Base-by-base conservation (phyloP, 2,113 vertebrate genomes). In the Centropus unirufus region DNA sequence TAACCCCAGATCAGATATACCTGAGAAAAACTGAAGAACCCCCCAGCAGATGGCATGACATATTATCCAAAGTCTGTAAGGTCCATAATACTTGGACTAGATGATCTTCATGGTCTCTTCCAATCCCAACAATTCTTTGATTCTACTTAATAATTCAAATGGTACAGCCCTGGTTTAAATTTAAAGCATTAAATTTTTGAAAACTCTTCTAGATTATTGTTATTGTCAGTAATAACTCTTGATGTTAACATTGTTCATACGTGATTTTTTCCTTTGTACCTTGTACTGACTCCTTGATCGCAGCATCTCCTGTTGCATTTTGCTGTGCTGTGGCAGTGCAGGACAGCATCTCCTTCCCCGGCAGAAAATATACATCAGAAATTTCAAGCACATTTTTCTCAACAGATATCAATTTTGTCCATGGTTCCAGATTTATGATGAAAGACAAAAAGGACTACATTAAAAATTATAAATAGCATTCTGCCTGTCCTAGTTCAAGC, bases 401-500 rank as follows among this genome's bases (percentile, higher is more conserved):
- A 94, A 84, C 66, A 86, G 75, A 30, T 83, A 80, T 67, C 70
- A 79, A 11, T 95, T 91, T 93, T 90, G 49, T 63, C 62, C 68
- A 32, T 68, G 93, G 92, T 57, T 96, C 92, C 84, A 94, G 51
- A 95, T 95, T 91, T 67, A 86, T 36, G 70, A 76, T 95, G 91
- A 95, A 95, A 96, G 91, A 83, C 85, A 74, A 88, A 91, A 91
- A 94, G 94, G 79, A 90, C 93, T 92, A 73, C 90, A 90, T 91
- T 90, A 85, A 67, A 83, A 77, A 80, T 87, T 96, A 97, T 95
- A 88, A 96, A 97, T 96, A 96, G 94, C 75, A 11, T 80, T 92
- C 82, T 83, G 82, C 63, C 75, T 95, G 95, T 97, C 93, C 95
- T 97, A 97, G 94, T 97, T 97, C 94, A 97, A 83, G 95, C 96